A percentile compares a stretch with the other conserved stretches of the same genome.
Conservation (phyloP, 2,797 vertebrate species). For the Harpagifer antarcticus region DNA sequence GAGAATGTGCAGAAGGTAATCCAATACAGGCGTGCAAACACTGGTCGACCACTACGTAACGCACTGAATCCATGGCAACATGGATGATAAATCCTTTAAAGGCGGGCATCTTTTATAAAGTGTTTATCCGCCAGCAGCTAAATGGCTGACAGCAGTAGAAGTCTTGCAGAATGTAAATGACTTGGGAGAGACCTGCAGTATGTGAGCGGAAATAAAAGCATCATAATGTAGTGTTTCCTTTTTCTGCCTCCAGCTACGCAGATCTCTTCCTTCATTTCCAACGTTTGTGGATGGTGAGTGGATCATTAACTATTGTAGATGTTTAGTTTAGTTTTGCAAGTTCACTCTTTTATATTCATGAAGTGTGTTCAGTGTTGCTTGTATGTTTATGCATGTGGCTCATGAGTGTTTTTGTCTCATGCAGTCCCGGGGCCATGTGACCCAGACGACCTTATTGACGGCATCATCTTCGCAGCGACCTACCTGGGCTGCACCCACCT, state of each 20-base stretch:
- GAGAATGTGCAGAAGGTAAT: background rate
- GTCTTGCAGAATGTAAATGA: constrained; percentile 40
- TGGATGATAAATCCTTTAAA: constrained; percentile 20
- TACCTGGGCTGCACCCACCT: constrained; percentile 97
- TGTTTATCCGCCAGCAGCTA: constrained; percentile 34
- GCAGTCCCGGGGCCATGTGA: constrained; percentile 97
- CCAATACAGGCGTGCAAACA: background rate
- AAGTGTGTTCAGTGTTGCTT: no score
- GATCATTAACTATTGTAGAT: background rate
- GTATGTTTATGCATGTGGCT: background rate
- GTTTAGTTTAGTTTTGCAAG: background rate
- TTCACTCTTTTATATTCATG: background rate
- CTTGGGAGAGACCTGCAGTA: constrained; percentile 20
- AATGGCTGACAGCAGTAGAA: constrained; percentile 41
- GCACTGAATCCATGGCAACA: constrained; percentile 10
- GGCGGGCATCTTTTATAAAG: constrained; percentile 16
- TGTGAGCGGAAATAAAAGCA: constrained; percentile 29
- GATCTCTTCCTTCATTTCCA: constrained; percentile 94
- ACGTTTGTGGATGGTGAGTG: constrained; percentile 96
- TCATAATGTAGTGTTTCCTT: constrained; percentile 14
- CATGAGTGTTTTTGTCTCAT: constrained; percentile 7
- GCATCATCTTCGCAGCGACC: constrained; percentile 97
- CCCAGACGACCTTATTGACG: constrained; percentile 96
- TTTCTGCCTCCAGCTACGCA: constrained; percentile 89
- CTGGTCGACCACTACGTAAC: background rate